phyloP scores from a whole-genome alignment of 2,888 invertebrate genomes.

The Sacculina carcini region DNA sequence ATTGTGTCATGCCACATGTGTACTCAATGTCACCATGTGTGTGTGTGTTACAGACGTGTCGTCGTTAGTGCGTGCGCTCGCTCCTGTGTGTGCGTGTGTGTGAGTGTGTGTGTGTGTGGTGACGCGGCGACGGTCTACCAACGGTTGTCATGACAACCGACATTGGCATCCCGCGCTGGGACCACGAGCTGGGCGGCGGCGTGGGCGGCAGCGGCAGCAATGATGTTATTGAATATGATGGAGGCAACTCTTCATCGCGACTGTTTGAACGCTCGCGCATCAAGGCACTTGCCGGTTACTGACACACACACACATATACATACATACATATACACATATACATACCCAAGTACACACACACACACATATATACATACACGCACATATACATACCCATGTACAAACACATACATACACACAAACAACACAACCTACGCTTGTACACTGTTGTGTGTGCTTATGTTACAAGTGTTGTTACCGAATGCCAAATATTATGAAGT shows the following conservation, averaged over 20 bases:
- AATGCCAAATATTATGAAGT: no score
- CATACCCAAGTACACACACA: not conserved
- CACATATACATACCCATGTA: not conserved
- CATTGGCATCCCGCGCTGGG: conserved; percentile 67
- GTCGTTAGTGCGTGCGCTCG: not conserved
- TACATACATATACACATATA: not conserved
- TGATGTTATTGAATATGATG: conserved; percentile 98
- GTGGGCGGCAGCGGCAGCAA: no score
- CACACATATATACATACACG: not conserved
- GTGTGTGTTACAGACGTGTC: no score
- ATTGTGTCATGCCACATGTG: no score
- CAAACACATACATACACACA: not conserved
- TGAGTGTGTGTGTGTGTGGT: not conserved
- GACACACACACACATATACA: not conserved
- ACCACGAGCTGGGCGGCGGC: conserved; percentile 61
- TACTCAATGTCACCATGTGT: no score
- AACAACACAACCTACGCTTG: not conserved
- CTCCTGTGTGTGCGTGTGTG: not conserved
- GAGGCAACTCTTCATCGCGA: conserved; percentile 92
- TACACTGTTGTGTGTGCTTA: not conserved
- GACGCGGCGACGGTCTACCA: not conserved
- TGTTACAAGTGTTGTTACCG: no score
- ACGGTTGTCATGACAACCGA: conserved; percentile 57
- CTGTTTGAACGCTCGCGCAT: conserved; percentile 97
- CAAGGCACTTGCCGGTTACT: conserved; percentile 81